These are phyloP conservation scores for Ylistrum balloti DNA, from an alignment of 1,140 invertebrate species.

Conservation along the genomic window DNA sequence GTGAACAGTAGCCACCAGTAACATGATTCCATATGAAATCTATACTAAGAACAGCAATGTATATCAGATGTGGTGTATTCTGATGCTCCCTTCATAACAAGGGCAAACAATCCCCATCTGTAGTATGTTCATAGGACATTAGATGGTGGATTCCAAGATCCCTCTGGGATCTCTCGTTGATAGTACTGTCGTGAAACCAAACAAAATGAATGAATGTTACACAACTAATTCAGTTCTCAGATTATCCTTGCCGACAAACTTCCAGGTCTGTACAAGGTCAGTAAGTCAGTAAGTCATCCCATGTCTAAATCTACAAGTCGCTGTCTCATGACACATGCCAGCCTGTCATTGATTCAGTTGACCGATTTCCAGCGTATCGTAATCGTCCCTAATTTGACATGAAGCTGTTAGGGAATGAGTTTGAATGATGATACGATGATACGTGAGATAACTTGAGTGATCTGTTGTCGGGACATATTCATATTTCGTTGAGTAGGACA, in stretches of 20 bases:
- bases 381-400: not conserved
- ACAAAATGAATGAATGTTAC: not conserved
- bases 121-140: too few relatives aligned
- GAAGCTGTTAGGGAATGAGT: not conserved
- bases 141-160: too few relatives aligned
- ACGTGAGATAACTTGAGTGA: not conserved
- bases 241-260: not conserved
- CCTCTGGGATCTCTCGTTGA: too few relatives aligned
- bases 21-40: too few relatives aligned
- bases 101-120: too few relatives aligned
- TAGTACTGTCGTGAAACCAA: too few relatives aligned
- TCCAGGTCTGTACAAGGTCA: not conserved
- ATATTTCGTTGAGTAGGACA: not conserved
- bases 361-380: not conserved
- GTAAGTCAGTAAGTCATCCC: not conserved
- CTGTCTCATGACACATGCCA: not conserved
- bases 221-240: not conserved
- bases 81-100: too few relatives aligned
- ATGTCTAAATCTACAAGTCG: not conserved
- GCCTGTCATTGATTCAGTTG: not conserved
- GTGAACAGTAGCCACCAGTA: too few relatives aligned
- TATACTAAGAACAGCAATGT: too few relatives aligned
- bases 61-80: too few relatives aligned
- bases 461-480: not conserved
- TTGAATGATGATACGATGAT: not conserved